Evolutionary conservation across 2,888 invertebrate genomes (phyloP).

Genomic region (Tipula vernalis): DNA sequence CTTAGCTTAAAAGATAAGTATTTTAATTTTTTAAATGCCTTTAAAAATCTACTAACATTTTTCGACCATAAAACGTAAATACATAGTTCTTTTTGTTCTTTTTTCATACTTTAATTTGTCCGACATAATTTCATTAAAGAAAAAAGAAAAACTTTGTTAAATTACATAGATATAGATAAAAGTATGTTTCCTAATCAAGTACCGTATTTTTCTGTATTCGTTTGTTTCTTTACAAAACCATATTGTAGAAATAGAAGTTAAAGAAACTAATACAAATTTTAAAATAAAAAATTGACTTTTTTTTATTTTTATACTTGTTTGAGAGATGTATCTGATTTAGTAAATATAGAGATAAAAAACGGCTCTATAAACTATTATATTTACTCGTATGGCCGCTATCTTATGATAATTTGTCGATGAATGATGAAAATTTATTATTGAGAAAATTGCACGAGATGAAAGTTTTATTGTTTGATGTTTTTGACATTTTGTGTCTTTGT

Average conservation of each 20-base stretch:
- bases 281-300: background rate
- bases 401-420: background rate
- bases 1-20: background rate
- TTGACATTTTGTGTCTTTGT: background rate
- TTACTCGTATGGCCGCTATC: background rate
- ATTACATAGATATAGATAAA: background rate
- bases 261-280: background rate
- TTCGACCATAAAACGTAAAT: background rate
- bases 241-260: background rate
- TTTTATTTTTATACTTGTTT: background rate
- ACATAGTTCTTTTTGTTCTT: background rate
- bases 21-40: background rate
- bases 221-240: background rate
- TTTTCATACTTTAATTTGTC: background rate
- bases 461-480: background rate
- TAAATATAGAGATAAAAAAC: background rate
- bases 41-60: background rate
- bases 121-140: background rate
- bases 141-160: background rate
- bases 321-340: background rate
- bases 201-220: background rate
- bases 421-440: background rate
- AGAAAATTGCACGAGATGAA: background rate
- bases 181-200: conserved; percentile 7
- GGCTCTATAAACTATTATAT: background rate